Evolutionary conservation across 2,797 vertebrate genomes (phyloP), one percentile per base, ranked within the genome.

Genomic region (Psittacula echo): DNA sequence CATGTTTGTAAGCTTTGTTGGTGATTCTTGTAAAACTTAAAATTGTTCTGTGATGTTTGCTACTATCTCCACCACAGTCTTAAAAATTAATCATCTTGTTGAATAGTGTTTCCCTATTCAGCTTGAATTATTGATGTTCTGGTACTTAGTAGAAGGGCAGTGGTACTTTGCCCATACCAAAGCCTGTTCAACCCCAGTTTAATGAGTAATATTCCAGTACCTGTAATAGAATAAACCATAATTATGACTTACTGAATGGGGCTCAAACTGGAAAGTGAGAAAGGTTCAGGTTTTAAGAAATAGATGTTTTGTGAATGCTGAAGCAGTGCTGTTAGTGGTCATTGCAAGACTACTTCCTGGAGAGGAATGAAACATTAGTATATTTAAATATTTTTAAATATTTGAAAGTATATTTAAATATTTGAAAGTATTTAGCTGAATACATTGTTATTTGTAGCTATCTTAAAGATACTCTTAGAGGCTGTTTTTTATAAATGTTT

Each of bases 31-130:
- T 97, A 95, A 94, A 95, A 95, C 97, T 96, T 94, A 92, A 70
- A 92, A 41, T 96, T 97, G 70, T 92, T 98, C 97, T 98, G 95
- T 18, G 60, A 17, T 97, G 95, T 97, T 97, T 97, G 95, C 90
- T 95, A 93, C 97, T 97, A 95, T 96, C 96, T 91, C 85, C 95
- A 96, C 96, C 66, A 54, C 93, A 84, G 95, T 97, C 97, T 98
- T 98, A 98, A 98, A 98, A 98, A 98, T 98, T 97, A 98, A 98
- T 98, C 85, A 93, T 98, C 90, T 96, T 97, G 96, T 98, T 98
- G 97, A 98, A 98, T 98, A 98, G 98, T 96, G 97, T 98, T 98
- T 98, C 96, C 87, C 97, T 97, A 98, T 98, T 98, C 98, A 98
- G 96, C 89, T 96, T 98, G 97, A 98, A 98, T 98, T 98, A 98